A percentile compares a stretch with the other conserved stretches of the same genome.
These are phyloP conservation scores for Myotis planiceps DNA, from an alignment of 2,797 vertebrate species.

Conservation along the genomic window DNA sequence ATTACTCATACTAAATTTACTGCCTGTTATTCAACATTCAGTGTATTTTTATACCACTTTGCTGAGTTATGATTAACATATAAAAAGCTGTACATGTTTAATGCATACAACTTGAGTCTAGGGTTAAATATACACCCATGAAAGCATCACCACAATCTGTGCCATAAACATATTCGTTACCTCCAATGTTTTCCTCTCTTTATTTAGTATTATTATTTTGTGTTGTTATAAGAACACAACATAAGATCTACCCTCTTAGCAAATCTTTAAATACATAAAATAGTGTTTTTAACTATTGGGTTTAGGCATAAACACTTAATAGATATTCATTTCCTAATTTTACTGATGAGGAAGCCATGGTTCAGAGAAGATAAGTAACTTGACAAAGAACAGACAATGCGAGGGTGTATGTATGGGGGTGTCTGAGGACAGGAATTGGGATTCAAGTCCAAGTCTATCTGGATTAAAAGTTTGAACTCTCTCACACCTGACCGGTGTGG, in stretches of 20 bases:
- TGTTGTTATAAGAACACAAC: not conserved
- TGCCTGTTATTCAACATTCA: not conserved
- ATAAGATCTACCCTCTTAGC: not conserved
- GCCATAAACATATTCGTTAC: not conserved
- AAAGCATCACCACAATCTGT: not conserved
- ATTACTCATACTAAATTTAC: not conserved
- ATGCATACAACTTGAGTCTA: not conserved
- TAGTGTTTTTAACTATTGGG: not conserved
- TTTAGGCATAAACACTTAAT: not conserved
- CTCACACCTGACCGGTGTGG: too few species aligned
- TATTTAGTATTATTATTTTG: not conserved
- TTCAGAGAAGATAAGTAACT: not conserved
- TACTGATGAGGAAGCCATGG: not conserved
- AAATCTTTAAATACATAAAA: not conserved
- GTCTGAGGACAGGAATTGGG: not conserved
- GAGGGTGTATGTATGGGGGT: fast-evolving
- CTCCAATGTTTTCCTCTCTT: not conserved
- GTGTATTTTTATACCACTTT: not conserved
- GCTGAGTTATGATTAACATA: not conserved
- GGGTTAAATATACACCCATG: not conserved
- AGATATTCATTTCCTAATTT: not conserved
- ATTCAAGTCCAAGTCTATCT: not conserved
- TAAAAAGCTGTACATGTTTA: not conserved
- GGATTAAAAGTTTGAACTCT: not conserved
- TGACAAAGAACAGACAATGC: not conserved